Conservation (phyloP, 2,113 vertebrate genomes). For the Serilophus lunatus region DNA sequence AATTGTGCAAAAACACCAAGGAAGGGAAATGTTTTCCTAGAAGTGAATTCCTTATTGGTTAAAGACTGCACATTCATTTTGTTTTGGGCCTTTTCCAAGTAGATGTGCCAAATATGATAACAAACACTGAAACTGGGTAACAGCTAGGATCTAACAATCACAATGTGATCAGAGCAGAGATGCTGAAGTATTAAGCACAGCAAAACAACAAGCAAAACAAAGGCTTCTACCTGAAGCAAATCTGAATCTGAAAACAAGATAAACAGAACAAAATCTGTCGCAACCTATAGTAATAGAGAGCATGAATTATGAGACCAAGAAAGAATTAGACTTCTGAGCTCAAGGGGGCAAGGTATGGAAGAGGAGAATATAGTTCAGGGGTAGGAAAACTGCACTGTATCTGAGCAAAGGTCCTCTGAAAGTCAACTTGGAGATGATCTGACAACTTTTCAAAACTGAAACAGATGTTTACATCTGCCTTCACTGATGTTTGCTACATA, state of each 20-base stretch:
- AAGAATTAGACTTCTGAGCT: background rate
- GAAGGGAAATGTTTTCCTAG: slow-evolving; percentile 12
- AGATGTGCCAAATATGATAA: slow-evolving; percentile 24
- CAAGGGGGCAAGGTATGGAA: background rate
- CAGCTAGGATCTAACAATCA: slow-evolving; percentile 4
- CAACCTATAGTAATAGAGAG: background rate
- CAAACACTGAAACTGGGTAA: background rate
- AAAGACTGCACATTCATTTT: slow-evolving; percentile 1
- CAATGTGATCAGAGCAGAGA: background rate
- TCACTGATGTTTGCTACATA: background rate
- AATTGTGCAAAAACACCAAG: background rate
- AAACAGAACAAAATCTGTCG: background rate
- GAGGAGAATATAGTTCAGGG: background rate
- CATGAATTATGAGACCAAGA: background rate
- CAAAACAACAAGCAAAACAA: background rate
- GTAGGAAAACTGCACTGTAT: background rate
- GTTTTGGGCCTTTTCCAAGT: slow-evolving; percentile 9
- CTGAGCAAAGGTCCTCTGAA: background rate
- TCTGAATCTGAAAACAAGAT: background rate
- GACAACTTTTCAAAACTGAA: background rate
- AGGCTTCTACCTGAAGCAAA: background rate
- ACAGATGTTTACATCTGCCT: background rate
- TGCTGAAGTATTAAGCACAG: background rate
- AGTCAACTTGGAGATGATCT: background rate
- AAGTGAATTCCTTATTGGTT: slow-evolving; percentile 28